phyloP scores from a whole-genome alignment of 2,888 invertebrate genomes.

The Scaptomyza caliginosa region DNA sequence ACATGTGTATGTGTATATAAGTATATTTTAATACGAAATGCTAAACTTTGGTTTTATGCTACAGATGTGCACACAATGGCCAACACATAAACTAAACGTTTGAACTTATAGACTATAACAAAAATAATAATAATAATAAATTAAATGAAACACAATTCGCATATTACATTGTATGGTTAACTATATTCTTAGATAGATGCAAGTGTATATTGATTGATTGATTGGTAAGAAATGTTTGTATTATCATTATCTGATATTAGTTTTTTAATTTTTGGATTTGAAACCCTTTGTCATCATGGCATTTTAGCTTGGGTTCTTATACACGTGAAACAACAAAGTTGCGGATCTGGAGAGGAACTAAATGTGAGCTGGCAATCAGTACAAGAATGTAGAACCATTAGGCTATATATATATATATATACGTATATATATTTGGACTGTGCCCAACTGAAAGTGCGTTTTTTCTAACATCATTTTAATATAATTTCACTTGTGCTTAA shows the following conservation, averaged over 20 bases:
- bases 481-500: conserved; percentile 44
- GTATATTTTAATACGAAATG: conserved; percentile 70
- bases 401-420: conserved; percentile 35
- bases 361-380: conserved; percentile 47
- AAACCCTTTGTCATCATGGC: conserved; percentile 62
- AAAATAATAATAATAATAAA: conserved; percentile 57
- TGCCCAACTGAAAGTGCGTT: conserved; percentile 46
- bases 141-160: conserved; percentile 31
- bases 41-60: conserved; percentile 80
- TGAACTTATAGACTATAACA: conserved; percentile 66
- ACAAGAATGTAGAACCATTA: conserved; percentile 22
- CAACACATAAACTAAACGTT: conserved; percentile 65
- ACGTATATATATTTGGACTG: conserved; percentile 51
- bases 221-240: conserved; percentile 39
- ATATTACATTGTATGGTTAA: conserved; percentile 2
- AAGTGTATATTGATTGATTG: conserved; percentile 26
- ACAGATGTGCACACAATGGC: conserved; percentile 77
- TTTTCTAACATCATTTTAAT: conserved; percentile 28
- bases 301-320: conserved; percentile 31
- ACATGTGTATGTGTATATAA: conserved; percentile 42
- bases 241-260: conserved; percentile 23
- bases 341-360: conserved; percentile 59
- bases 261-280: conserved; percentile 39
- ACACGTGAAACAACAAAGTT: conserved; percentile 28
- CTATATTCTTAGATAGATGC: conserved; percentile 37